phyloP scores from a whole-genome alignment of 2,113 vertebrate species.

The Ptyas mucosa region DNA sequence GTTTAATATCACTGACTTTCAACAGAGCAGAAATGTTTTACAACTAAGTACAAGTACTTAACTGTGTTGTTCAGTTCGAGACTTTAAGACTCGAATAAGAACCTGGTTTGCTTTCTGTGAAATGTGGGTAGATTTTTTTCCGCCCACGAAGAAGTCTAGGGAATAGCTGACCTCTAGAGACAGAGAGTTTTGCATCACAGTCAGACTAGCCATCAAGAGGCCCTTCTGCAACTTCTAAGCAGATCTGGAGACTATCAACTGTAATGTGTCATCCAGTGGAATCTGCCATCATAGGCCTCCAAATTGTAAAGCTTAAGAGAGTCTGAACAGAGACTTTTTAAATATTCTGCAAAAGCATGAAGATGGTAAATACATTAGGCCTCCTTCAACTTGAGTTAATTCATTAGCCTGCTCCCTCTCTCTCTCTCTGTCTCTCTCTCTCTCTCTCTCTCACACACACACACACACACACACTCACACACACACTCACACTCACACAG shows the following conservation, averaged over 20 bases:
- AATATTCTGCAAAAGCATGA: neutral
- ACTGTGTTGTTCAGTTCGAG: neutral
- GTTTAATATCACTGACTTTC: neutral
- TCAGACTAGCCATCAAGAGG: neutral
- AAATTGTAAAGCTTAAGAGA: neutral
- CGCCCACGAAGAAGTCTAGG: neutral
- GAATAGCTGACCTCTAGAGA: neutral
- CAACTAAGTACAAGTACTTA: neutral
- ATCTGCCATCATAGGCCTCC: neutral
- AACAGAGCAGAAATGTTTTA: neutral
- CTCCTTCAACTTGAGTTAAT: neutral
- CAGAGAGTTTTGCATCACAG: neutral
- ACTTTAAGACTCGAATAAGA: neutral
- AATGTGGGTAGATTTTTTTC: neutral
- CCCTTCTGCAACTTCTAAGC: constrained; percentile 17
- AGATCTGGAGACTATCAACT: constrained; percentile 3
- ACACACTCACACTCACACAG: neutral
- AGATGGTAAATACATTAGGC: neutral
- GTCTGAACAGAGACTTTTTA: neutral
- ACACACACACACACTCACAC: neutral
- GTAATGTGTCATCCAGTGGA: neutral
- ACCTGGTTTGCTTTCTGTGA: neutral
- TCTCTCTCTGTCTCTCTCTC: neutral
- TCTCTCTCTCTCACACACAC: too few species aligned
- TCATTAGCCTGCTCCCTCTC: neutral